Conservation (phyloP, 2,797 vertebrate genomes). For the Coregonus sp. region DNA sequence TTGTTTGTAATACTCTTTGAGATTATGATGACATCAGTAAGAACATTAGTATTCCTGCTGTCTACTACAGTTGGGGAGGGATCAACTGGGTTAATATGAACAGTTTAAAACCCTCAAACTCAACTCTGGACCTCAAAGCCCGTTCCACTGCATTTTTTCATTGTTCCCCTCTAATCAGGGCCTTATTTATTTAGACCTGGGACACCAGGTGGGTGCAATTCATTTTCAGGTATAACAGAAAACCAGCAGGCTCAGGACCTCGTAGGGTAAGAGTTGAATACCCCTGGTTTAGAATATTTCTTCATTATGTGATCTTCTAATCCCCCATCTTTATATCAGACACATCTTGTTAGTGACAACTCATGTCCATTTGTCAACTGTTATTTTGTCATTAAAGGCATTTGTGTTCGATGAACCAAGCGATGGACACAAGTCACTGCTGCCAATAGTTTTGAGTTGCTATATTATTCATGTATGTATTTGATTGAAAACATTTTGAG, state of each 20-base stretch:
- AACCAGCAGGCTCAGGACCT: no score
- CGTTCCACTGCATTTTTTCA: no score
- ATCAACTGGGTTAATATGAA: slow-evolving; percentile 17
- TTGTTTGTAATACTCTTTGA: neutral
- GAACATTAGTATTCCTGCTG: slow-evolving; percentile 15
- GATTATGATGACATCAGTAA: neutral
- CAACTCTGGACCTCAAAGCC: no score
- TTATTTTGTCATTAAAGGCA: neutral
- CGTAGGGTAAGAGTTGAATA: no score
- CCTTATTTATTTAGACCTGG: no score
- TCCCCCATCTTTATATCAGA: slow-evolving; percentile 13
- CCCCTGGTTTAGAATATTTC: slow-evolving; percentile 5
- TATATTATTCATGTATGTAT: neutral
- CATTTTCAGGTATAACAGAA: no score
- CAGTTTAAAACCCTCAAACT: neutral
- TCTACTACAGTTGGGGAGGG: slow-evolving; percentile 14
- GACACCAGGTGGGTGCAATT: no score
- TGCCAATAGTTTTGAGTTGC: neutral
- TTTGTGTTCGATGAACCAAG: neutral
- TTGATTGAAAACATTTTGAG: neutral
- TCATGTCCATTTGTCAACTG: neutral
- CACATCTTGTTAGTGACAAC: slow-evolving; percentile 22
- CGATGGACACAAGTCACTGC: neutral
- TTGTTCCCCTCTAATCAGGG: no score
- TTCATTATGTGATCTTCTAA: slow-evolving; percentile 19